Evolutionary conservation across 2,888 invertebrate genomes (phyloP), one percentile per base, ranked within the genome.

Genomic region (Clusia tigrina): DNA sequence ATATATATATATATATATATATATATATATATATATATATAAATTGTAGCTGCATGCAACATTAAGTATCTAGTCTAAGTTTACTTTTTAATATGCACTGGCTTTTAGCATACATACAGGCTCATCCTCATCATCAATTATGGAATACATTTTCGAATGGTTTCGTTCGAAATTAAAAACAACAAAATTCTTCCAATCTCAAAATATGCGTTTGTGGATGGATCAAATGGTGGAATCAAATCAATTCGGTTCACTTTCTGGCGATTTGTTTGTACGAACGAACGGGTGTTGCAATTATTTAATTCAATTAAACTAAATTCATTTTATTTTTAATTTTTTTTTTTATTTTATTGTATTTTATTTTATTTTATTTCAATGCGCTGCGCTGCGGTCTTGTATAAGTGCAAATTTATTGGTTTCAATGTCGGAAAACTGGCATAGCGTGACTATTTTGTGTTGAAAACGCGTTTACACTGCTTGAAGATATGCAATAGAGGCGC

Each of bases 61-160:
- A n/a, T n/a, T n/a, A n/a, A n/a, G n/a, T n/a, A n/a, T n/a, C n/a
- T n/a, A n/a, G n/a, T n/a, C n/a, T n/a, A n/a, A n/a, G n/a, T n/a
- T n/a, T n/a, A n/a, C n/a, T n/a, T n/a, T n/a, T n/a, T n/a, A n/a
- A n/a, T n/a, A n/a, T n/a, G n/a, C n/a, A n/a, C n/a, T n/a, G n/a
- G n/a, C n/a, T n/a, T n/a, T n/a, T 51, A 64, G 63, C 64, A 66
- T 69, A 69, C 70, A 48, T 69, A 71, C 70, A 63, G 70, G 70
- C 65, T 71, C 70, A 62, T 67, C 70, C 63, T 71, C 70, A 59
- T 70, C 70, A 46, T 69, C 66, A 53, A 71, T 61, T 58, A 71
- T 65, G 63, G 62, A 65, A 60, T 66, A 58, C 70, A 71, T 71
- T 42, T 48, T 48, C 20, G 48, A 48, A 5, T 48, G 48, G 48